These are phyloP conservation scores for Ophion ellenae DNA, from an alignment of 2,888 invertebrate species.

Conservation along the genomic window DNA sequence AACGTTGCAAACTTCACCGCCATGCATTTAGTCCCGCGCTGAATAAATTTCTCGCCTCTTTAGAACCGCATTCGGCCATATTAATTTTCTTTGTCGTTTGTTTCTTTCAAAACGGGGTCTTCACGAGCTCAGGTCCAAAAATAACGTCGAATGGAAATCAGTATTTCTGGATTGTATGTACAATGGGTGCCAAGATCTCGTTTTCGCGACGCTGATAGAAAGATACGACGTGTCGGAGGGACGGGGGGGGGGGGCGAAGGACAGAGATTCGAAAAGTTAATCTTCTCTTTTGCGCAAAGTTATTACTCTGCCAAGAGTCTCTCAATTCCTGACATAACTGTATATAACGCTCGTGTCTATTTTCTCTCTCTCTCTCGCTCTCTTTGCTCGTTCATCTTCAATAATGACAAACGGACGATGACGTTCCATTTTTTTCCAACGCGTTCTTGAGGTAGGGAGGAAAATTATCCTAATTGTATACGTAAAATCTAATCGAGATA, in stretches of 20 bases:
- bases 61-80: not conserved
- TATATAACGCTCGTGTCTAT: conserved; percentile 31
- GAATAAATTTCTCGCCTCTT: not conserved
- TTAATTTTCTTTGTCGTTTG: not conserved
- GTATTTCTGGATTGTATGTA: conserved; percentile 74
- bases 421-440: conserved; percentile 46
- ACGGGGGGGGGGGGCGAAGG: not conserved
- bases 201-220: conserved; percentile 50
- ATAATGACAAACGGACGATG: conserved; percentile 43
- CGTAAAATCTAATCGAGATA: conserved; percentile 66
- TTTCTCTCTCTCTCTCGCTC: not conserved
- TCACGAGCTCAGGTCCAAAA: conserved; percentile 63
- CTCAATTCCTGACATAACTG: conserved; percentile 17
- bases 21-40: too few species aligned
- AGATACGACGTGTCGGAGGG: not conserved
- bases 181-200: conserved; percentile 75
- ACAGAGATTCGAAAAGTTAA: conserved; percentile 24
- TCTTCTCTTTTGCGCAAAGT: conserved; percentile 46
- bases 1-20: too few species aligned
- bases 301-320: conserved; percentile 60
- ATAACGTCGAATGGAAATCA: conserved; percentile 60
- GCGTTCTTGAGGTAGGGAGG: conserved; percentile 78
- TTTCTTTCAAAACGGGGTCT: not conserved
- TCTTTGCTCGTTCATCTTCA: conserved; percentile 6
- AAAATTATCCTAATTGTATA: conserved; percentile 69